Conservation (phyloP, 2,797 vertebrate genomes). For the Eleutherodactylus coqui region DNA sequence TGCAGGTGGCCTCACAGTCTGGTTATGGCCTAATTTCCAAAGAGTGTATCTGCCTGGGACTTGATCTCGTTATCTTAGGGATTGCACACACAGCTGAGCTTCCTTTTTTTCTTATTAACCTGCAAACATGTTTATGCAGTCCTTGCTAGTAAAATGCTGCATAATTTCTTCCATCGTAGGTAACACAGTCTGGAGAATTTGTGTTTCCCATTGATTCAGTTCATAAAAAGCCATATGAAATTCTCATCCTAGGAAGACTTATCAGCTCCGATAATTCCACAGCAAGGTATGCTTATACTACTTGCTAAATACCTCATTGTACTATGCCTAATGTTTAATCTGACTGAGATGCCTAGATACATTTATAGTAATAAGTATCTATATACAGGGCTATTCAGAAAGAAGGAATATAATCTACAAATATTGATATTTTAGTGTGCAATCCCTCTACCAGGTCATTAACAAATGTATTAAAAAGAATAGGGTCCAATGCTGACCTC, state of each 20-base stretch:
- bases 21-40: not conserved
- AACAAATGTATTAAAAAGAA: too few relatives aligned
- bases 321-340: not conserved
- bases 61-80: not conserved
- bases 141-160: not conserved
- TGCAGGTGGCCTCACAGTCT: too few relatives aligned
- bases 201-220: constrained; percentile 92
- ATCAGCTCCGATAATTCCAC: not conserved
- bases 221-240: constrained; percentile 97
- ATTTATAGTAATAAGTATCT: too few relatives aligned
- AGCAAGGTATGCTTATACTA: constrained; percentile 22
- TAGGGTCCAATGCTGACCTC: too few relatives aligned
- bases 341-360: not conserved
- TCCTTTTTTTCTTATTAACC: not conserved
- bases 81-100: not conserved
- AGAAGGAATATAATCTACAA: too few relatives aligned
- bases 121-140: not conserved
- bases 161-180: constrained; percentile 73
- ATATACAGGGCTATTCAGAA: too few relatives aligned
- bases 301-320: not conserved
- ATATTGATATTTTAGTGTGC: not conserved
- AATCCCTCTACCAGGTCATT: too few relatives aligned
- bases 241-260: constrained; percentile 85
- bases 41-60: not conserved
- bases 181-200: constrained; percentile 88